Evolutionary conservation across 2,797 vertebrate species (phyloP), one percentile per base, ranked within the genome.

Genomic region (Amphiprion clarkii): DNA sequence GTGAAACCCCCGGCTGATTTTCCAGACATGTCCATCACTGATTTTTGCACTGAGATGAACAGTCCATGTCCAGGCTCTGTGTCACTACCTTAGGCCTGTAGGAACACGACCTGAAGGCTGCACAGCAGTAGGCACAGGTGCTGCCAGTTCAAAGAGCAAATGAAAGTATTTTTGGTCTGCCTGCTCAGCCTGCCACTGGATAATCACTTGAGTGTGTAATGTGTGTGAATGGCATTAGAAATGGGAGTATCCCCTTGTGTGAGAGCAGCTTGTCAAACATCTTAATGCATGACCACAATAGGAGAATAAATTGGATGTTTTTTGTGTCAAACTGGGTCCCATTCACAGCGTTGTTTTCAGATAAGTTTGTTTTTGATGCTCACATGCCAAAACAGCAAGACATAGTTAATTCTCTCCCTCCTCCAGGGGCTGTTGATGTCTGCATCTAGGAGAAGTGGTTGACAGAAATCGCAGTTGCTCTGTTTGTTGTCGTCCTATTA

Each of bases 111-210:
- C 46, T n/a, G 6, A 48, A 16, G 16, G 46, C 42, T 16, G 42
- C 33, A 51, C 44, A 69, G 70, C 48, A 63, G 79, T 65, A 66
- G 25, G 39, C 49, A 60, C 74, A 73, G 59, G 72, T 67, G 42
- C 75, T 79, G 23, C 56, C n/a, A 3, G 44, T 74, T 72, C 39
- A 77, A 57, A 65, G 29, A 74, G 63, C 54, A 76, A 78, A 61
- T 74, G 40, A 74, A 31, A 33, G 52, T 13, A 42, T 55, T 66
- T 68, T 54, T 67, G 61, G 54, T 67, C 59, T 56, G 69, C 60
- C 68, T 65, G 54, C 54, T 62, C 54, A 70, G 12, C 36, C 63
- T 54, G 48, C 48, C 48, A 21, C 48, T 49, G 19, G 7, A 49
- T 19, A 49, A 49, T 49, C 48, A 49, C 63, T 54, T 42, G 25